Conservation (phyloP, 2,888 invertebrate genomes). For the Eilema caniola region DNA sequence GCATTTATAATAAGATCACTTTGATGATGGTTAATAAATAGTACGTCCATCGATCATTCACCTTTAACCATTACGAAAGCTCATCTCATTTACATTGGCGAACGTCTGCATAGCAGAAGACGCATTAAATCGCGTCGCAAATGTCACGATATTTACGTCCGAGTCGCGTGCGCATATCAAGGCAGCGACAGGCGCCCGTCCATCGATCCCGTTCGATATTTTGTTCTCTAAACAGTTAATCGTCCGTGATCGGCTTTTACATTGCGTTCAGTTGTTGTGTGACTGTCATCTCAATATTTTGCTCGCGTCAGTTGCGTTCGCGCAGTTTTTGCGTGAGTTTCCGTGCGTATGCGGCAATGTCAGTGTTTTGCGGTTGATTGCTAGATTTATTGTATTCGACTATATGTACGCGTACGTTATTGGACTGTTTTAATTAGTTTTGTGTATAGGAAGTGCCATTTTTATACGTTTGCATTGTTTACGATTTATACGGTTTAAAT, state of each 20-base stretch:
- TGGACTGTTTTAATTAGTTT: background rate
- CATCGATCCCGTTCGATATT: slow-evolving; percentile 73
- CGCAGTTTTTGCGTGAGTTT: slow-evolving; percentile 48
- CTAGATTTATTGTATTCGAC: slow-evolving; percentile 51
- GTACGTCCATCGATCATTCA: slow-evolving; percentile 77
- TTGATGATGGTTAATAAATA: slow-evolving; percentile 51
- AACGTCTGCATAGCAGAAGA: slow-evolving; percentile 33
- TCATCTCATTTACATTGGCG: slow-evolving; percentile 59
- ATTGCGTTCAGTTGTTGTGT: slow-evolving; percentile 48
- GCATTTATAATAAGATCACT: slow-evolving; percentile 14
- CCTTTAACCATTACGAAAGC: slow-evolving; percentile 75
- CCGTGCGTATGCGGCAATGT: slow-evolving; percentile 44
- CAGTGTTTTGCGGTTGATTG: slow-evolving; percentile 56
- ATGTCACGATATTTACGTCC: slow-evolving; percentile 77
- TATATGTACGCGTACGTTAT: slow-evolving; percentile 17
- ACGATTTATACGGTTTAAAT: background rate
- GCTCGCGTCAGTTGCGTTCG: slow-evolving; percentile 51
- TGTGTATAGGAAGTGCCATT: slow-evolving; percentile 3
- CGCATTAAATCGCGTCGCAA: slow-evolving; percentile 48
- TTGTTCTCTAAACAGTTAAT: slow-evolving; percentile 64
- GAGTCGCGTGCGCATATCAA: slow-evolving; percentile 65
- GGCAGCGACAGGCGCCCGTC: slow-evolving; percentile 39
- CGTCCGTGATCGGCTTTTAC: slow-evolving; percentile 64
- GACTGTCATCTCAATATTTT: slow-evolving; percentile 51
- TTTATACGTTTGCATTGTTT: background rate